These are phyloP conservation scores for Electrophaes corylata DNA, from an alignment of 2,888 invertebrate genomes.

Conservation along the genomic window DNA sequence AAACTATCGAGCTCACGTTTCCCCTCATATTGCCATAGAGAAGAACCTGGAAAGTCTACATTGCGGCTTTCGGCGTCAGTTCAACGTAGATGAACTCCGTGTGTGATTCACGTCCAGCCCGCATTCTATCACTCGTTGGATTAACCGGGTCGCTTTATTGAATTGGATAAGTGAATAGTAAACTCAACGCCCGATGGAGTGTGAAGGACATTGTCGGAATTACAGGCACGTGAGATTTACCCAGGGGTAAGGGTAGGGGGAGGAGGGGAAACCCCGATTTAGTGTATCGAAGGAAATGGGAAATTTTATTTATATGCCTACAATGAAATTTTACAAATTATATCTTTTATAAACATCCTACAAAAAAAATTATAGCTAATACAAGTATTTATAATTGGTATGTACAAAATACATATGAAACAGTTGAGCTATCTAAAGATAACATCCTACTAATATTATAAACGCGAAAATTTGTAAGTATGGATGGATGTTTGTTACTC, in stretches of 20 bases:
- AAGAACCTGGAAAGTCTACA: too few relatives aligned
- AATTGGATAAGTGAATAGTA: slow-evolving; percentile 24
- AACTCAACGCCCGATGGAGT: slow-evolving; percentile 6
- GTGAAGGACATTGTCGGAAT: slow-evolving; percentile 11
- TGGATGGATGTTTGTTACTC: too few relatives aligned
- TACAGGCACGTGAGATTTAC: slow-evolving; percentile 4
- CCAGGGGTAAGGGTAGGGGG: neutral
- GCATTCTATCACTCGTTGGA: slow-evolving; percentile 16
- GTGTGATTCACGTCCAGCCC: slow-evolving; percentile 17
- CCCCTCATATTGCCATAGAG: too few relatives aligned
- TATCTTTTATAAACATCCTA: too few relatives aligned
- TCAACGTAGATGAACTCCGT: neutral
- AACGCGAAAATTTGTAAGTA: too few relatives aligned
- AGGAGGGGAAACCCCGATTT: neutral
- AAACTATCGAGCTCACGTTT: too few relatives aligned
- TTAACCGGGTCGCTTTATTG: slow-evolving; percentile 23
- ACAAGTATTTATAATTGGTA: too few relatives aligned
- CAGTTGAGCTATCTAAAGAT: too few relatives aligned
- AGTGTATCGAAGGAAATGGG: neutral
- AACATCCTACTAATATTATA: too few relatives aligned
- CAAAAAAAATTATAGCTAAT: too few relatives aligned
- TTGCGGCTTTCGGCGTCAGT: neutral
- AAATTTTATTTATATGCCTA: too few relatives aligned
- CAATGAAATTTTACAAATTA: neutral
- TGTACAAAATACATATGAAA: too few relatives aligned